A percentile compares a stretch with the other conserved stretches of the same genome.
These are phyloP conservation scores for Microplitis demolitor DNA, from an alignment of 1,140 invertebrate genomes.

Conservation along the genomic window DNA sequence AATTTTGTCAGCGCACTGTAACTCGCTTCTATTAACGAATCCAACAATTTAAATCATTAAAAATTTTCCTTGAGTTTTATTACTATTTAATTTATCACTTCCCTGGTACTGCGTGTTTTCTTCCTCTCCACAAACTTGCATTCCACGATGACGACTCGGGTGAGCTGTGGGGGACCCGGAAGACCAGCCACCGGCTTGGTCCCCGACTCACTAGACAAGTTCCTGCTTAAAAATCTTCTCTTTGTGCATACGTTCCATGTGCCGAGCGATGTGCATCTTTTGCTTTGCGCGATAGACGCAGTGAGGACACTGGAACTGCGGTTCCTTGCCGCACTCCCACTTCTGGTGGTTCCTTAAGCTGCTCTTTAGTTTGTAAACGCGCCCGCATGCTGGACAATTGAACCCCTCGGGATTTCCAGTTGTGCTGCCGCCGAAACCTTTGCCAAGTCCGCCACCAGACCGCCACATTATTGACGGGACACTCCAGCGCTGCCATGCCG, in stretches of 20 bases:
- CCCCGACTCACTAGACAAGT: constrained; percentile 43
- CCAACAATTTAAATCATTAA: no score
- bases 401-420: constrained; percentile 64
- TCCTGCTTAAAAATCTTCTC: constrained; percentile 67
- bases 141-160: constrained; percentile 7
- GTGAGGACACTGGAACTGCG: constrained; percentile 81
- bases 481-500: constrained; percentile 59
- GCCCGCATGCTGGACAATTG: constrained; percentile 78
- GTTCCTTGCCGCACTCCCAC: constrained; percentile 86
- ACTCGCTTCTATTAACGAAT: no score
- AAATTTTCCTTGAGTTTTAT: no score
- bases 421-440: constrained; percentile 46
- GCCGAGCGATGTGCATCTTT: constrained; percentile 84
- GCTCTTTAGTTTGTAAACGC: constrained; percentile 83
- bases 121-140: background rate
- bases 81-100: background rate
- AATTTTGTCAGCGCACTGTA: no score
- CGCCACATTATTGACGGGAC: constrained; percentile 62
- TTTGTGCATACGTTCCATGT: constrained; percentile 87
- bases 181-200: constrained; percentile 31
- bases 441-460: constrained; percentile 51
- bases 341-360: constrained; percentile 84
- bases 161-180: constrained; percentile 22
- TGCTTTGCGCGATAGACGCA: constrained; percentile 83
- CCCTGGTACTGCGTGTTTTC: background rate